phyloP scores from a whole-genome alignment of 2,797 vertebrate species.

The Harpagifer antarcticus region DNA sequence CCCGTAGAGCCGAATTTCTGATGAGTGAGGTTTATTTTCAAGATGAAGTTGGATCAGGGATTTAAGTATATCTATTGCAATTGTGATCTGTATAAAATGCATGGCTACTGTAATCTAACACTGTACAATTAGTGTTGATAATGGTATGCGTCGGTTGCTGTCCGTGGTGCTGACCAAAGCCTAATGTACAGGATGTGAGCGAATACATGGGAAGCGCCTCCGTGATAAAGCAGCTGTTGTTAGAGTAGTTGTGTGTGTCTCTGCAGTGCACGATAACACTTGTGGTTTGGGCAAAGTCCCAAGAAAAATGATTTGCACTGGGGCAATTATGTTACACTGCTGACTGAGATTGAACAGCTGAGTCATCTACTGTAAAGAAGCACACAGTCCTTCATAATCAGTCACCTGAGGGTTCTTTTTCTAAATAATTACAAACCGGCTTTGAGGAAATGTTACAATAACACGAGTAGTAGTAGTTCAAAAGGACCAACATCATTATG shows the following conservation, averaged over 20 bases:
- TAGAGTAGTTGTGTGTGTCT: neutral
- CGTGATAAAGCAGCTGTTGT: neutral
- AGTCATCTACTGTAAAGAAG: neutral
- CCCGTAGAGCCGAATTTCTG: neutral
- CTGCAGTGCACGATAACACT: neutral
- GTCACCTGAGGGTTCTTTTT: neutral
- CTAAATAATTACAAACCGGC: neutral
- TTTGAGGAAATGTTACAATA: neutral
- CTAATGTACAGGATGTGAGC: neutral
- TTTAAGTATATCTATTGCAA: neutral
- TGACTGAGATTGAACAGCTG: neutral
- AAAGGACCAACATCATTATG: neutral
- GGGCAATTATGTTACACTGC: neutral
- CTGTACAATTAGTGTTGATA: neutral
- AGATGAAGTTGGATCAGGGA: neutral
- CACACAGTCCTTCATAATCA: neutral
- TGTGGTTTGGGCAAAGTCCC: neutral
- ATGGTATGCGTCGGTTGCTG: neutral
- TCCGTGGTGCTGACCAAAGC: constrained; percentile 3
- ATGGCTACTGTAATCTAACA: no score
- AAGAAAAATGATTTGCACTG: neutral
- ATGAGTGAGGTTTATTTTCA: neutral
- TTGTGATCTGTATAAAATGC: neutral
- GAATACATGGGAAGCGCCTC: neutral
- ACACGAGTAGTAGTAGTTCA: neutral